These are phyloP conservation scores for Tetragonisca angustula DNA, from an alignment of 2,888 invertebrate genomes.

Conservation along the genomic window DNA sequence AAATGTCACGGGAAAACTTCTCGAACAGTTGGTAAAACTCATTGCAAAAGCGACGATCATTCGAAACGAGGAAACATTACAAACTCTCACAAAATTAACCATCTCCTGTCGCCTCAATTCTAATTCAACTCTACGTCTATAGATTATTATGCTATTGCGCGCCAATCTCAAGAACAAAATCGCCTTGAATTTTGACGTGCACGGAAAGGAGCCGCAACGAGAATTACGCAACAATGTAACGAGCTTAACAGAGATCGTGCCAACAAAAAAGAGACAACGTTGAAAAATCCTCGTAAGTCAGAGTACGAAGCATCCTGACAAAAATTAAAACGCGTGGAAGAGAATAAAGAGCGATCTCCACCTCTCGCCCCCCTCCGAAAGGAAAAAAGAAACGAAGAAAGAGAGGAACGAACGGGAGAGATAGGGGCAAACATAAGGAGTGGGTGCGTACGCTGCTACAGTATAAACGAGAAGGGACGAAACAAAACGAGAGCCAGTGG, in stretches of 20 bases:
- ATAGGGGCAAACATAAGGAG: neutral
- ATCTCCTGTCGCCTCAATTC: too few relatives aligned
- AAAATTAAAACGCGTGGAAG: neutral
- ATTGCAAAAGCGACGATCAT: neutral
- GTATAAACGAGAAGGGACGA: neutral
- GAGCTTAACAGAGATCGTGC: neutral
- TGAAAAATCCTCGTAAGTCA: neutral
- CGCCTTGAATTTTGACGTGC: too few relatives aligned
- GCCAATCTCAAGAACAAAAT: too few relatives aligned
- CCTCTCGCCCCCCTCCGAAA: too few relatives aligned
- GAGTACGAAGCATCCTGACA: neutral
- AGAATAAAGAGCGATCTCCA: too few relatives aligned
- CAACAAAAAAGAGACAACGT: neutral
- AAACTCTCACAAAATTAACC: neutral
- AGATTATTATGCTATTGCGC: too few relatives aligned
- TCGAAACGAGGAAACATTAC: neutral
- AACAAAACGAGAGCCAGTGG: conserved; percentile 3
- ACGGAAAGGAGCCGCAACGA: neutral
- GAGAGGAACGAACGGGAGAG: neutral
- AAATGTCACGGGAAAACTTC: neutral
- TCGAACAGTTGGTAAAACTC: neutral
- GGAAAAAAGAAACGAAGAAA: too few relatives aligned
- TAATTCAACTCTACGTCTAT: too few relatives aligned
- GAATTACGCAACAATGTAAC: neutral
- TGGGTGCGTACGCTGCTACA: neutral